These are phyloP conservation scores for Drosophila niveifrons DNA, from an alignment of 2,888 invertebrate genomes.

Conservation along the genomic window DNA sequence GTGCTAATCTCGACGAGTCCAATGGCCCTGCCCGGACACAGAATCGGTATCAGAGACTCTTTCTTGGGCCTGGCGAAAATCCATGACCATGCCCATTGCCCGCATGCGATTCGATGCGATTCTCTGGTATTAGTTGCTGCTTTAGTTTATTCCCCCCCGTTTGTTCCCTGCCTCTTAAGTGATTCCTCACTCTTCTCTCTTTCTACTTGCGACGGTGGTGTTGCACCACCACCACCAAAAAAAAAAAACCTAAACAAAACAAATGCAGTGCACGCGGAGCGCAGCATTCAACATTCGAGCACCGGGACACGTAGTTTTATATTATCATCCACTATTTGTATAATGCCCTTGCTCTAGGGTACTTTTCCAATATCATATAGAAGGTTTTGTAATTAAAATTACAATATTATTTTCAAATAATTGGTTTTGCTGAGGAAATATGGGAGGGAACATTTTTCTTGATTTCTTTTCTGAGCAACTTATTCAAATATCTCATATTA, in stretches of 20 bases:
- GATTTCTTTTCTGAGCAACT: too few species aligned
- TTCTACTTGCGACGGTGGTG: conserved; percentile 2
- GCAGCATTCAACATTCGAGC: conserved; percentile 41
- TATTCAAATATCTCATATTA: too few species aligned
- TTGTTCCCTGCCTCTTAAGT: conserved; percentile 1
- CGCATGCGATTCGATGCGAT: conserved; percentile 56
- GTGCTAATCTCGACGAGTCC: conserved; percentile 74
- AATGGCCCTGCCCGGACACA: conserved; percentile 55
- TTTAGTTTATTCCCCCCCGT: background rate
- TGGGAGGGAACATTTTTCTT: too few species aligned
- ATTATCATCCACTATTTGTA: conserved; percentile 73
- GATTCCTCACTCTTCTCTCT: background rate
- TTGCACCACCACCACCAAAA: conserved; percentile 55
- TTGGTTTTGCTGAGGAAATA: too few species aligned
- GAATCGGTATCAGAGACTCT: background rate
- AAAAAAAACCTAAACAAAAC: conserved; percentile 38
- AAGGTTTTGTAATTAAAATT: too few species aligned
- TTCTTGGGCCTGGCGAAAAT: conserved; percentile 1
- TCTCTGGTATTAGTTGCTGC: conserved; percentile 52
- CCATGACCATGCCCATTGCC: conserved; percentile 32
- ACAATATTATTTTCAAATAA: too few species aligned
- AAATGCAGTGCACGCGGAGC: conserved; percentile 56
- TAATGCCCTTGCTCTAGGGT: background rate
- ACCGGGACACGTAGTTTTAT: conserved; percentile 63
- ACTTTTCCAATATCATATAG: background rate